Base-by-base conservation (phyloP, 2,888 invertebrate species). In the Fabriciana adippe region DNA sequence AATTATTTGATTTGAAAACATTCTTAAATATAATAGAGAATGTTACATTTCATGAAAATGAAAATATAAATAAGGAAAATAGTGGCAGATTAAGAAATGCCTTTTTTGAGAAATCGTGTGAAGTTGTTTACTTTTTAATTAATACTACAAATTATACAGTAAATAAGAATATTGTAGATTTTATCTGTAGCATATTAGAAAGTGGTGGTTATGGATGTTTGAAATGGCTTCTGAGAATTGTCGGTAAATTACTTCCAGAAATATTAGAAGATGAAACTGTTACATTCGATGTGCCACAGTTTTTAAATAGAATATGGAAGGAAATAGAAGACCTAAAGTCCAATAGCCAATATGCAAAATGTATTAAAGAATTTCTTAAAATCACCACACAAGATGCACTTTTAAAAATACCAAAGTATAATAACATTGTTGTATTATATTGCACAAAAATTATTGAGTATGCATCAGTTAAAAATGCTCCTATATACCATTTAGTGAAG, bases 141-240 rank as follows among this genome's bases (percentile, higher is more conserved):
- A 72, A 76, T 66, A 70, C 76, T 35, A 68, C 68, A 50, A 61
- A 74, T 60, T 66, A 64, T 41, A 64, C 76, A 71, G 50, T 61
- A 66, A 78, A 77, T 3, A 78, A 77, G 3, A 72, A 78, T 53
- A 69, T 89, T 50, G 71, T 86, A 55, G 72, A 78, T 64, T 88
- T 81, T 72, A 74, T 89, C 64, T 82, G 87, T 67, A 83, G 82
- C 70, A 79, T 88, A 5, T 72, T 87, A 51, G 90, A 93, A 75
- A 86, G 89, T 75, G 93, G 93, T 60, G 93, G 93, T 3, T 88
- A 90, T 77, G 90, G 89, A 1, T 92, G 91, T 67, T 72, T 93
- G 1, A 83, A 85, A 77, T 87, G 87, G 83, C 83, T 91, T 53
- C 73, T 93, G 47, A 85, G 82, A 73, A 87, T 92, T 47, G 76